These are phyloP conservation scores for Iphiclides podalirius DNA, from an alignment of 2,888 invertebrate species.

Conservation along the genomic window DNA sequence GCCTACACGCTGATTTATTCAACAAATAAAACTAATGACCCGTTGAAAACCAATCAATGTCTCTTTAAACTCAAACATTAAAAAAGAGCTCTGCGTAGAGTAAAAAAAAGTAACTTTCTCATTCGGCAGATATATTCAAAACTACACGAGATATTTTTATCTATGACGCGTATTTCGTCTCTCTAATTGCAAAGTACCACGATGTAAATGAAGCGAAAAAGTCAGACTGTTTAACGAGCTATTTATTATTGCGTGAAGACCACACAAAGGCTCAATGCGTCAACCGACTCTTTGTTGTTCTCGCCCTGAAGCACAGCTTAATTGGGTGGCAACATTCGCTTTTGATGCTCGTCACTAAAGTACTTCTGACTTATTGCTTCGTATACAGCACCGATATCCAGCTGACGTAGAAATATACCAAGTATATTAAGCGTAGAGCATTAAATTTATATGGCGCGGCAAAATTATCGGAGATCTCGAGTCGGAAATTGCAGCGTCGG, in stretches of 20 bases:
- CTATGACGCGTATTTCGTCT: not conserved
- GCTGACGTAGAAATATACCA: too few species aligned
- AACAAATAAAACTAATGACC: constrained; percentile 9
- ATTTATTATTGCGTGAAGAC: not conserved
- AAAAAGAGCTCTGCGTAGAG: not conserved
- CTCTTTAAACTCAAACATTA: not conserved
- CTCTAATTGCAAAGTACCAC: not conserved
- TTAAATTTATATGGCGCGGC: too few species aligned
- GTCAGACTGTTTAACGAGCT: not conserved
- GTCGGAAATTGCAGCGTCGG: too few species aligned
- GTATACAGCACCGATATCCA: too few species aligned
- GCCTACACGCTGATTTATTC: constrained; percentile 1
- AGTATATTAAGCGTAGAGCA: too few species aligned
- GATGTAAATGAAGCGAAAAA: not conserved
- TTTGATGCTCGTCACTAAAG: too few species aligned
- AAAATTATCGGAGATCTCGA: too few species aligned
- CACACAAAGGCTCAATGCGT: not conserved
- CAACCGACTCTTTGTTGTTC: too few species aligned
- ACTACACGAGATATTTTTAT: not conserved
- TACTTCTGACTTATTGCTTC: too few species aligned
- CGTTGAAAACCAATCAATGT: constrained; percentile 8
- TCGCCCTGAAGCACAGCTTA: not conserved
- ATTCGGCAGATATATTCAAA: too few species aligned
- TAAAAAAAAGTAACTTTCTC: too few species aligned
- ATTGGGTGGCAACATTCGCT: not conserved